Base-by-base conservation (phyloP, 2,797 vertebrate genomes). In the Siniperca undulata region DNA sequence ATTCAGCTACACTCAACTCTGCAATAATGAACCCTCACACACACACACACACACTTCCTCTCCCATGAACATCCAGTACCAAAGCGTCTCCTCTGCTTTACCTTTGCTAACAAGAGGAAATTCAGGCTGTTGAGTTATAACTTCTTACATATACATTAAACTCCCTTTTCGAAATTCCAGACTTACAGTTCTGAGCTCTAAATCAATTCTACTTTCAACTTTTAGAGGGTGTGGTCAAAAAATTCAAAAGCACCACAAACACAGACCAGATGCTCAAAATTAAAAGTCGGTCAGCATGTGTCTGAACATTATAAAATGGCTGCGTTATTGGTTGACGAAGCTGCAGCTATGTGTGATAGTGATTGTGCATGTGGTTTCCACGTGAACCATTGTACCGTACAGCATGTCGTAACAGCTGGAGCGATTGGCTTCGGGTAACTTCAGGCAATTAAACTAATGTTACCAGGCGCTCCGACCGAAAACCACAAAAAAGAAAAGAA, bases 1-100 rank as follows among this genome's bases (percentile, higher is more conserved):
- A 91, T 67, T 82, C 60, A 80, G 70, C 52, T 60, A 70, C 64
- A 74, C 77, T 81, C 69, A 52, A 64, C 16, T n/a, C 78, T 70
- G 66, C 52, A 42, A 76, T 74, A 80, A 83, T 71, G 73, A 83
- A 77, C 60, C 14, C 48, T 17, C 56, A 19, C 66, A 40, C 24
- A 34, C 66, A 69, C 52, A 40, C 42, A 20, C 76, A 27, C 53
- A 50, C 66, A 67, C 40, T 59, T 78, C 70, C 80, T 85, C 52
- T 60, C 20, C n/a, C 55, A 58, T 36, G 56, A 70, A 79, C 76
- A 72, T 71, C 52, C 76, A 80, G 70, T 27, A 53, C 60, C 55
- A 70, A 50, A 64, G 68, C 55, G 12, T 67, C 62, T 80, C n/a
- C 17, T 12, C 59, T 60, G 2, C 20, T 19, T 58, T 30, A 30